Conservation (phyloP, 1,140 invertebrate species). For the Bombyx mori region ASM3026992v2 NC_085116.1:3137001-3137500, state of each 20-base stretch:
- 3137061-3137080: slow-evolving; percentile 49
- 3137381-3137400: slow-evolving; percentile 67
- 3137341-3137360: slow-evolving; percentile 58
- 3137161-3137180: slow-evolving; percentile 59
- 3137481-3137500: slow-evolving; percentile 59
- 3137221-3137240: slow-evolving; percentile 34
- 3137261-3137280: slow-evolving; percentile 41
- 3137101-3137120: slow-evolving; percentile 25
- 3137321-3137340: slow-evolving; percentile 57
- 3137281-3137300: slow-evolving; percentile 52
- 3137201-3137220: slow-evolving; percentile 49
- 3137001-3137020: slow-evolving; percentile 7
- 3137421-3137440: slow-evolving; percentile 63
- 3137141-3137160: slow-evolving; percentile 36
- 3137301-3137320: slow-evolving; percentile 56
- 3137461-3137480: slow-evolving; percentile 63
- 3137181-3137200: slow-evolving; percentile 59
- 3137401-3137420: slow-evolving; percentile 48
- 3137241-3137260: slow-evolving; percentile 24
- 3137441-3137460: slow-evolving; percentile 68
- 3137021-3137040: slow-evolving; percentile 25
- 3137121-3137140: slow-evolving; percentile 28
- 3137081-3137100: slow-evolving; percentile 45
- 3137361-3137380: slow-evolving; percentile 69
- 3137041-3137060: slow-evolving; percentile 42